Percentiles rank a stretch among this genome's conserved stretches.
Conservation (phyloP, 1,140 invertebrate species). For the Agrypnia vestita region DNA sequence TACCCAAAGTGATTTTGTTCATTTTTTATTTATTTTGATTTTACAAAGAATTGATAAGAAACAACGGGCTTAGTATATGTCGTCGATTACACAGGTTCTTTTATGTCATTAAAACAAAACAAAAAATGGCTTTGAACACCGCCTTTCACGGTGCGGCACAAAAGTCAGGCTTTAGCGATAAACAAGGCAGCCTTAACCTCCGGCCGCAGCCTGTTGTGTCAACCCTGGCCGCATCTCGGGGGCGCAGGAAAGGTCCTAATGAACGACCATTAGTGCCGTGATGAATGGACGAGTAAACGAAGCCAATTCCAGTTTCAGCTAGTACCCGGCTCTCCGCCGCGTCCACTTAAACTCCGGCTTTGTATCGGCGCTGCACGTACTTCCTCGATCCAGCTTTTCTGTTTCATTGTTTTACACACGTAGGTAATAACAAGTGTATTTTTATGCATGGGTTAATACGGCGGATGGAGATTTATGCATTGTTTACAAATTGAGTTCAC, state of each 20-base stretch:
- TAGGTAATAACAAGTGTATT: not conserved
- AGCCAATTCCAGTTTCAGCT: constrained; percentile 52
- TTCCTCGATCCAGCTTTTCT: not conserved
- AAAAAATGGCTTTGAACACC: no score
- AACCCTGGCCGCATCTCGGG: constrained; percentile 4
- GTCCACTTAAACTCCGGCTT: not conserved
- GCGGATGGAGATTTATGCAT: not conserved
- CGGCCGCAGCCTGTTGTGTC: constrained; percentile 17
- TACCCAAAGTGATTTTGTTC: no score
- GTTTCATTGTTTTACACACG: constrained; percentile 11
- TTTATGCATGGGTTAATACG: not conserved
- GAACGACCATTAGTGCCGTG: constrained; percentile 56
- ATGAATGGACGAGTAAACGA: constrained; percentile 57
- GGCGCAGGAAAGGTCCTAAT: constrained; percentile 53
- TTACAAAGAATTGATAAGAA: no score
- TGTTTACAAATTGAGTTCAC: not conserved
- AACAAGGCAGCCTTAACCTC: not conserved
- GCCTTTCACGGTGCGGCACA: no score
- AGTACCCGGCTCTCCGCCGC: not conserved
- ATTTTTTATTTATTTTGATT: no score
- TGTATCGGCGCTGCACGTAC: not conserved
- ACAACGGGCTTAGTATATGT: no score
- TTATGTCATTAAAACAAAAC: no score
- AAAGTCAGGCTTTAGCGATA: no score
- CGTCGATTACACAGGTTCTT: no score